Base-by-base conservation (phyloP, 2,797 vertebrate genomes). In the Gallinago stenura region DNA sequence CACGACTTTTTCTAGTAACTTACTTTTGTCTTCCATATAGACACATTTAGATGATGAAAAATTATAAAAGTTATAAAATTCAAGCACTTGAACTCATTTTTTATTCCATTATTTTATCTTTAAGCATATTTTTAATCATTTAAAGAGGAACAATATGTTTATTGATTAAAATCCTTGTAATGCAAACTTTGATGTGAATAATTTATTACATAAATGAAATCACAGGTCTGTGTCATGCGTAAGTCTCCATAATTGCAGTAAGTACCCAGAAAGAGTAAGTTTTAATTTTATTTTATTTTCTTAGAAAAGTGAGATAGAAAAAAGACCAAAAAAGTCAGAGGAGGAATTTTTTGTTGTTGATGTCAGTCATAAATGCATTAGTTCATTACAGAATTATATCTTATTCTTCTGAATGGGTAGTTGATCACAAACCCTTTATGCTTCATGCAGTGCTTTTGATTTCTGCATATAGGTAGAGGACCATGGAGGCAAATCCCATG, bases 61-160 rank as follows among this genome's bases (percentile, higher is more conserved):
- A 93, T 35, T 75, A 69, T 41, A 13, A 71, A 81, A 50, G 4
- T 79, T 91, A 31, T 9, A 83, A 85, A 97, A 46, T 82, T 75
- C 6, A 71, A 54, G 30, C 25, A 58, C 15, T 71, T 50, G 15
- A 92, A 76, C 33, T 95, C 1, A 35, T 82, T 95, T 69, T 3
- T 18, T 84, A 54, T 90, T 83, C 15, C 9, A 17, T 54, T 83
- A 43, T 69, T 91, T 76, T 62, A 41, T 50, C 46, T 90, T 83
- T 51, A 90, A 80, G 45, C 5, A 17, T 12, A 21, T 70, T 46
- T 72, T 46, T 68, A 33, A 16, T 72, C 4, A 33, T 50, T 31
- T 64, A 60, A 83, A 60, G 9, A 12, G 20, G 76, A 72, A 11
- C 5, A 71, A 5, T 31, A n/a, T 18, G 13, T 80, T 79, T 48